Evolutionary conservation across 2,113 vertebrate species (phyloP).

Genomic region (Spheniscus mendiculus): DNA sequence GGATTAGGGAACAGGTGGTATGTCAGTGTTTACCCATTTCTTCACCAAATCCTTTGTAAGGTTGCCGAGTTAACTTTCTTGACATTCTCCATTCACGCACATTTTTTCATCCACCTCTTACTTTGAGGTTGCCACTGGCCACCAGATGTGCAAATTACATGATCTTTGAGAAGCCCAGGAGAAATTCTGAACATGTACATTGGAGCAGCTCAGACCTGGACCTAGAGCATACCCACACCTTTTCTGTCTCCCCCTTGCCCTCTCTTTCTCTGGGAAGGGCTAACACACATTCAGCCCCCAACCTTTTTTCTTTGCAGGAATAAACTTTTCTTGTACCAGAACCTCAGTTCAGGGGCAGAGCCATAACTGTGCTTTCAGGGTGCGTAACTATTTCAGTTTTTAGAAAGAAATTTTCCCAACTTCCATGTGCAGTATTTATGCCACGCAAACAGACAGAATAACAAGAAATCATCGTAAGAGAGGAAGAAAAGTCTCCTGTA

Average conservation of each 20-base stretch:
- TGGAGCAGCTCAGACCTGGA: not conserved
- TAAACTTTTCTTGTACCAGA: not conserved
- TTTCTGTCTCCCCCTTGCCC: not conserved
- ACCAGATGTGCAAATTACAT: not conserved
- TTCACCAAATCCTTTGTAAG: not conserved
- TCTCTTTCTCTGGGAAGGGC: not conserved
- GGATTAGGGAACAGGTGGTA: not conserved
- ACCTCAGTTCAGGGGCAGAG: not conserved
- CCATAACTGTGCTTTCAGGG: not conserved
- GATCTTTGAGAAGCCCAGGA: not conserved
- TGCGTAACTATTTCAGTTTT: not conserved
- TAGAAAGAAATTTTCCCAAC: not conserved
- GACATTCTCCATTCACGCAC: not conserved
- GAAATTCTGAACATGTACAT: not conserved
- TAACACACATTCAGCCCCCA: not conserved
- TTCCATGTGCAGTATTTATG: not conserved
- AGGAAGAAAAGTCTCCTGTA: not conserved
- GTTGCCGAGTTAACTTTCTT: not conserved
- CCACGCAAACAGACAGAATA: not conserved
- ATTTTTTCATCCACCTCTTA: not conserved
- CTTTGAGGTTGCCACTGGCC: not conserved
- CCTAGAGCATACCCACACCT: not conserved
- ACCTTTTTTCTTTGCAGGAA: not conserved
- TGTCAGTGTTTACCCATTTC: not conserved
- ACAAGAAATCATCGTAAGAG: not conserved